A percentile compares a stretch with the other conserved stretches of the same genome.
phyloP scores from a whole-genome alignment of 2,797 vertebrate species.

The Glyptemys insculpta region DNA sequence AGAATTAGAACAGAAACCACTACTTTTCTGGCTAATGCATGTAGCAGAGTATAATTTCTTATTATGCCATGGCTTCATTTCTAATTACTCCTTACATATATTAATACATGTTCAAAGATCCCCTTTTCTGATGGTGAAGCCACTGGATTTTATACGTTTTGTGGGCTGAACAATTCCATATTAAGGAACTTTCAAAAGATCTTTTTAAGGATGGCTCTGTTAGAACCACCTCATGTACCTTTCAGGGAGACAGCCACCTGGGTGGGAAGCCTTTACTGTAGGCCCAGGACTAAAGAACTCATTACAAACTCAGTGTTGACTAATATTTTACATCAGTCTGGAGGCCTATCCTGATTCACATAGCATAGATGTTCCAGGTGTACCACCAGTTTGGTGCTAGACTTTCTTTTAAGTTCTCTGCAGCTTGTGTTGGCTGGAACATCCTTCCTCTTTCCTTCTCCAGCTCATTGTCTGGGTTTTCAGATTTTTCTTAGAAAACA shows the following conservation, averaged over 20 bases:
- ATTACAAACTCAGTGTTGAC: background rate
- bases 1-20: background rate
- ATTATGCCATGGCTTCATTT: background rate
- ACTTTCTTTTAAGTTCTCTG: background rate
- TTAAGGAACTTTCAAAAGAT: background rate
- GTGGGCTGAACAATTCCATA: background rate
- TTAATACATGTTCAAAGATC: background rate
- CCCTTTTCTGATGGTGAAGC: fast-evolving
- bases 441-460: background rate
- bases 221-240: background rate
- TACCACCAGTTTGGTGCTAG: background rate
- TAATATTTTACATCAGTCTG: background rate
- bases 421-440: slow-evolving; percentile 1
- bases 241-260: background rate
- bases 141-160: background rate
- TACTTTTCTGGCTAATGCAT: background rate
- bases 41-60: background rate
- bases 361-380: background rate
- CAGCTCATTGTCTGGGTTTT: background rate
- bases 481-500: background rate
- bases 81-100: background rate
- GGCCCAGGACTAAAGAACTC: background rate
- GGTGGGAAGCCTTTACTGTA: background rate
- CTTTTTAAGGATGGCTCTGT: background rate
- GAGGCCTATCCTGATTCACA: background rate